These are phyloP conservation scores for Cephus nigrinus DNA, from an alignment of 2,888 invertebrate species.

Conservation along the genomic window DNA sequence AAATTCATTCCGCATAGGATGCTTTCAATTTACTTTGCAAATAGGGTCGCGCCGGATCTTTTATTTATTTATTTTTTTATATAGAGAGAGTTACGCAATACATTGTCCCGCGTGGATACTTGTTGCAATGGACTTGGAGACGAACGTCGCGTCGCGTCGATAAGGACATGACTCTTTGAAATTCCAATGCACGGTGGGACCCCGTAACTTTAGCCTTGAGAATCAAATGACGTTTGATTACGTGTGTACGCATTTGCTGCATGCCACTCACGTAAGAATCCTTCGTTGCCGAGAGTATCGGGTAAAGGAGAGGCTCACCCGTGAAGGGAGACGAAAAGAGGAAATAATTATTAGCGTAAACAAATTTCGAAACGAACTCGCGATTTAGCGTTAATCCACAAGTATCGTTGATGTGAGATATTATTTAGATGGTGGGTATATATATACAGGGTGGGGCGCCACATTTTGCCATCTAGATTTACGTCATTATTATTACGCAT, in stretches of 20 bases:
- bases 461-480: too few relatives aligned
- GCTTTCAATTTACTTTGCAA: not conserved
- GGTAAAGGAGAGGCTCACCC: slow-evolving; percentile 33
- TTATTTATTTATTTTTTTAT: too few relatives aligned
- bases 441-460: too few relatives aligned
- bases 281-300: not conserved
- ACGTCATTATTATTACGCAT: too few relatives aligned
- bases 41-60: too few relatives aligned
- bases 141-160: not conserved
- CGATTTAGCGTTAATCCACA: not conserved
- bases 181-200: not conserved
- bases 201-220: not conserved
- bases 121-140: not conserved
- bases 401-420: not conserved
- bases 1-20: not conserved
- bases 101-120: not conserved
- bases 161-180: not conserved
- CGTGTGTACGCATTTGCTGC: not conserved
- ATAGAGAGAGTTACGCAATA: not conserved
- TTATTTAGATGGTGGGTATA: not conserved
- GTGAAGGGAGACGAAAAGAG: slow-evolving; percentile 36
- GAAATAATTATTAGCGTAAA: slow-evolving; percentile 31
- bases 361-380: not conserved
- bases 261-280: not conserved
- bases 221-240: not conserved